These are phyloP conservation scores for Linhomoeus sp. DNA, from an alignment of 2,888 invertebrate species.

Conservation along the genomic window DNA sequence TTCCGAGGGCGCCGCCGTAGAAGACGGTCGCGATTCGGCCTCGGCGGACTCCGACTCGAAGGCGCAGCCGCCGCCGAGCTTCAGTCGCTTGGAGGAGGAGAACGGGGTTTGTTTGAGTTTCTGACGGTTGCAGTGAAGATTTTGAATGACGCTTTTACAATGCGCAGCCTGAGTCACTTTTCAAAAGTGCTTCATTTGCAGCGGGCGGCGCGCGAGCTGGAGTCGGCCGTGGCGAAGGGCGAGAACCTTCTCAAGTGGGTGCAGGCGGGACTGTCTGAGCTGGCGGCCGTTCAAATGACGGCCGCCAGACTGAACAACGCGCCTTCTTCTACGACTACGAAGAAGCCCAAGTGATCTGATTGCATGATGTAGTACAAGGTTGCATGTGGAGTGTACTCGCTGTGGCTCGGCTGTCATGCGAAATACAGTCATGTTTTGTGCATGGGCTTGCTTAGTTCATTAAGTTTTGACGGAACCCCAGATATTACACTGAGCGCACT, in stretches of 20 bases:
- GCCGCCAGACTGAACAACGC: background rate
- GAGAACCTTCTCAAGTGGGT: slow-evolving; percentile 67
- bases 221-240: slow-evolving; percentile 61
- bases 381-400: too few relatives aligned
- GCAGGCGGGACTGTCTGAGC: slow-evolving; percentile 71
- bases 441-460: too few relatives aligned
- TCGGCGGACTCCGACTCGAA: slow-evolving; percentile 69
- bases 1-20: slow-evolving; percentile 40
- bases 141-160: background rate
- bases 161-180: background rate
- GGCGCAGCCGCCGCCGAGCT: slow-evolving; percentile 40
- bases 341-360: too few relatives aligned
- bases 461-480: too few relatives aligned
- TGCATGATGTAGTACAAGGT: too few relatives aligned
- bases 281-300: slow-evolving; percentile 64
- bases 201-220: slow-evolving; percentile 64
- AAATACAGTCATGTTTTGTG: too few relatives aligned
- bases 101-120: background rate
- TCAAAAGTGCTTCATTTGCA: slow-evolving; percentile 31
- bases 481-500: too few relatives aligned
- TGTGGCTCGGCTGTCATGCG: too few relatives aligned
- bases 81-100: background rate
- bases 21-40: too few relatives aligned
- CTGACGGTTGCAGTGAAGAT: background rate
- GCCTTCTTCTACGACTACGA: background rate